Base-by-base conservation (phyloP, 2,113 vertebrate species). In the Sylvicapra grimmia region DNA sequence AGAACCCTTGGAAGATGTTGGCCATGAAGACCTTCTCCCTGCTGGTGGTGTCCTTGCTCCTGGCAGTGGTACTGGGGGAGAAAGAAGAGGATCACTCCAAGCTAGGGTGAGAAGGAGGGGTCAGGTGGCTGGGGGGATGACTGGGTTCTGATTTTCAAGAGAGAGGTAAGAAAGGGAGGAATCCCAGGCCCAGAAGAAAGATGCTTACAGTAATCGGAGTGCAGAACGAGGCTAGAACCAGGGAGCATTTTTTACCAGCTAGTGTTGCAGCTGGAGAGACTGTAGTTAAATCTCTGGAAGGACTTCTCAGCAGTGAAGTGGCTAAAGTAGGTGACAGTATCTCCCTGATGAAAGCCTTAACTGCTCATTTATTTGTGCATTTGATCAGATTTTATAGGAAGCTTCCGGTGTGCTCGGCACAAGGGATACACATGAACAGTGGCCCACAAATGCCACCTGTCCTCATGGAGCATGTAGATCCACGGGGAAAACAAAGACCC, bases 31-130 rank as follows among this genome's bases (percentile, higher is more conserved):
- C 92, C 54, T 92, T 98, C n/a, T 85, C 96, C 44, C 96, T 98
- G 96, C 96, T 99, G 31, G 29, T 98, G 2, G 93, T 97, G 36
- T 97, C 97, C 29, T 95, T 99, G 44, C 96, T 98, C 58, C 95
- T 98, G 84, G 97, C 97, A 9, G 15, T 98, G 58, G 97, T 89
- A n/a, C 65, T 95, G 3, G 97, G 95, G 56, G 93, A 98, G 8
- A 97, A 96, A 93, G 98, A 98, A 27, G 97, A 98, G 21, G 96
- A 86, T 11, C 1, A 80, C 51, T 94, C 93, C 0, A 97, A 98
- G 98, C 99, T 96, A 96, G 97, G 31, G 10, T 23, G 31, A 68
- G n/a, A 40, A 85, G 12, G 27, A 68, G 51, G 47, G 23, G 16
- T 18, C 27, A 11, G 29, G 25, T 19, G 49, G 18, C 11, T 56